Percentiles rank a stretch among this genome's conserved stretches.
Conservation (phyloP, 2,888 invertebrate species). For the Onchidella celtica region DNA sequence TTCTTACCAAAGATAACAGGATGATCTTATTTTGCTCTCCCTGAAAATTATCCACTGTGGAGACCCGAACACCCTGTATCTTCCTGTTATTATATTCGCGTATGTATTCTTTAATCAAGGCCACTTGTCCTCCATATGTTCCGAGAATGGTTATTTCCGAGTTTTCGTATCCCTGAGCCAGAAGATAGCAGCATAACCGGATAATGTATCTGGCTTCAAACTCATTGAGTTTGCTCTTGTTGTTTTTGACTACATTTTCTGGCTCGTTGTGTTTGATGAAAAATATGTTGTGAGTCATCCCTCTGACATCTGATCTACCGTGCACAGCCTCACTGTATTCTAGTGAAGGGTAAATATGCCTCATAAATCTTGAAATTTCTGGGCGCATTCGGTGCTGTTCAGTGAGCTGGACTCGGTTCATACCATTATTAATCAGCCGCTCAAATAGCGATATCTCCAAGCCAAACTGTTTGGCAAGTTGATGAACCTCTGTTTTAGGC, state of each 20-base stretch:
- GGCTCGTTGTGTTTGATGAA: conserved; percentile 72
- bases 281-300: conserved; percentile 69
- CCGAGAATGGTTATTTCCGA: conserved; percentile 74
- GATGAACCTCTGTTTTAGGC: conserved; percentile 86
- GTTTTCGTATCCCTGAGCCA: conserved; percentile 70
- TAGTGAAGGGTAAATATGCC: conserved; percentile 71
- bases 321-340: conserved; percentile 64
- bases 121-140: conserved; percentile 75
- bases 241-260: conserved; percentile 57
- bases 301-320: conserved; percentile 61
- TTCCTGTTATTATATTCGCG: neutral
- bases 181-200: conserved; percentile 68
- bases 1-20: conserved; percentile 13
- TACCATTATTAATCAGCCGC: conserved; percentile 86
- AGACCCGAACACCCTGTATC: neutral
- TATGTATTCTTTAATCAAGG: conserved; percentile 64
- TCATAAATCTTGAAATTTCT: conserved; percentile 71
- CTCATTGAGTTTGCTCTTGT: conserved; percentile 67
- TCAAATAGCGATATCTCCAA: conserved; percentile 91
- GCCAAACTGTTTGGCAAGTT: conserved; percentile 85
- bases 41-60: neutral
- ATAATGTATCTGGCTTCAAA: conserved; percentile 72
- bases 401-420: conserved; percentile 83
- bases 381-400: conserved; percentile 83
- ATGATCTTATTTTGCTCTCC: neutral